Evolutionary conservation across 1,140 invertebrate genomes (phyloP), one percentile per base, ranked within the genome.

Genomic region (Drosophila fuyamai): DNA sequence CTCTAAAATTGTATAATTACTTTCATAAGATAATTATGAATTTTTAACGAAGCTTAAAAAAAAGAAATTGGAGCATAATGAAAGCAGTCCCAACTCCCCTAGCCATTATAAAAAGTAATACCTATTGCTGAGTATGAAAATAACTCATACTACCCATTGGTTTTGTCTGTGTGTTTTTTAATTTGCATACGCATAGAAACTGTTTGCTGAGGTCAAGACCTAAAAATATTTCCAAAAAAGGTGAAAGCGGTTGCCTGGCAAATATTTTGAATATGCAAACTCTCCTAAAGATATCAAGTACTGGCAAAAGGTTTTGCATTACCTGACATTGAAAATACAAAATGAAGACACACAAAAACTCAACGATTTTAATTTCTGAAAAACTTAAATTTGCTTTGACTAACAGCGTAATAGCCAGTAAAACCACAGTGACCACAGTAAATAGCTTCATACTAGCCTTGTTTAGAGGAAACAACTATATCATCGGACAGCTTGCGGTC

Each of bases 401-500:
- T n/a, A 27, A 27, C 8, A 27, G 12, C 6, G 8, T 12, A 27
- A 23, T 35, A 40, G 29, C 44, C 40, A 50, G 40, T 5, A 57
- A 18, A 54, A 54, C 66, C 66, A 50, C 66, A 55, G 29, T 1
- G 46, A 51, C 41, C 32, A 9, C 40, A 40, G 50, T 36, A 35
- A 55, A 59, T 40, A 59, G 43, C 72, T 54, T 18, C 60, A 76
- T 55, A 76, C 67, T 59, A 76, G 61, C 41, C 47, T 38, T 54
- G 61, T 57, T 76, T 67, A 67, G 36, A 32, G 14, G 43, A 63
- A 76, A 61, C 44, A 53, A 62, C 41, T 62, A 50, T 44, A 74
- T 60, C 75, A 79, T 62, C 35, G 51, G 55, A 72, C 41, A 70
- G 71, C 76, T 86, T 86, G 82, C 44, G 82, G 83, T 83, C 84